A percentile compares a stretch with the other conserved stretches of the same genome.
These are phyloP conservation scores for Alectura lathami DNA, from an alignment of 2,113 vertebrate species.

Conservation along the genomic window DNA sequence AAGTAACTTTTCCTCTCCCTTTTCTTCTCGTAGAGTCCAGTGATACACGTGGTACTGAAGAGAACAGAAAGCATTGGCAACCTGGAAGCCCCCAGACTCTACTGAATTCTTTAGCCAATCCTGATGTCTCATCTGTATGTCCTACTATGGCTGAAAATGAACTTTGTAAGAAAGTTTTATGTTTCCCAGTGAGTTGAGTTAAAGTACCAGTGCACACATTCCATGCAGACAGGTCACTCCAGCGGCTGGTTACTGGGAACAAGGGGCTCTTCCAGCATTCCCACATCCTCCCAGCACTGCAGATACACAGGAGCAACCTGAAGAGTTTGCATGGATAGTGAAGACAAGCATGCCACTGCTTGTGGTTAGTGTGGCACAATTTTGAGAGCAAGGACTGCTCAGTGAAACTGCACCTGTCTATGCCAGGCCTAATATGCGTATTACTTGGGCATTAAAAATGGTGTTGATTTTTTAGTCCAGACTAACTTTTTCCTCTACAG, in stretches of 20 bases:
- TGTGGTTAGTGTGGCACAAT: too few species aligned
- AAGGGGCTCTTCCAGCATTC: neutral
- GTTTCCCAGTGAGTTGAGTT: neutral
- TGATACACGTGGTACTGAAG: neutral
- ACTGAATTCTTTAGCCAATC: slow-evolving; percentile 73
- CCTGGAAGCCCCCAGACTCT: slow-evolving; percentile 75
- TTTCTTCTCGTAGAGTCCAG: neutral
- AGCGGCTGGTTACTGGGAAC: neutral
- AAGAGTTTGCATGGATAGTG: neutral
- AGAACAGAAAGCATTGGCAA: slow-evolving; percentile 76
- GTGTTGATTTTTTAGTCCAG: neutral
- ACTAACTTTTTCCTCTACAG: neutral
- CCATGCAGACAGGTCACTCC: neutral
- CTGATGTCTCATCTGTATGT: slow-evolving; percentile 69
- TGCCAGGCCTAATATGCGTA: neutral
- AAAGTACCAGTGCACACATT: neutral
- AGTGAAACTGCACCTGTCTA: neutral
- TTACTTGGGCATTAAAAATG: neutral
- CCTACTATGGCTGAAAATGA: slow-evolving; percentile 13
- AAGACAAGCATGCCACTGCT: neutral
- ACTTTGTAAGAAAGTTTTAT: neutral
- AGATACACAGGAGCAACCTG: neutral
- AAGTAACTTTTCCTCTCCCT: neutral
- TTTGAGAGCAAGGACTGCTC: neutral
- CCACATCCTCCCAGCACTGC: neutral